Evolutionary conservation across 2,797 vertebrate genomes (phyloP).

Genomic region (Triplophysa yarkandensis): DNA sequence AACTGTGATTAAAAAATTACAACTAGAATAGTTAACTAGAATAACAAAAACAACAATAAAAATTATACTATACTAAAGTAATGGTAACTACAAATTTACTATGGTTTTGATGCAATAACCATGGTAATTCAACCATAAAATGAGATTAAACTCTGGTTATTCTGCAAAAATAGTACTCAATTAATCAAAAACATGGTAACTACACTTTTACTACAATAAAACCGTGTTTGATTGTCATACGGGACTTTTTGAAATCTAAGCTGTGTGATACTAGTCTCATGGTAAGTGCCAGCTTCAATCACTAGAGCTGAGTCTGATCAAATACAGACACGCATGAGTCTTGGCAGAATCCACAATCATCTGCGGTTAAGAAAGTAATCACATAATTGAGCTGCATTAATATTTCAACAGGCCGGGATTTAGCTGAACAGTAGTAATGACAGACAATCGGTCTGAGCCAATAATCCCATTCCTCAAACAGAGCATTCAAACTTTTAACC

Average conservation of each 20-base stretch:
- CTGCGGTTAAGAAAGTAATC: constrained; percentile 64
- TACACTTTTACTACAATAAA: too few species aligned
- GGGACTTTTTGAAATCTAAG: not conserved
- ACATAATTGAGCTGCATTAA: constrained; percentile 71
- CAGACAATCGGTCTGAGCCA: constrained; percentile 52
- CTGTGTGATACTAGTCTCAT: not conserved
- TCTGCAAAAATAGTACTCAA: too few species aligned
- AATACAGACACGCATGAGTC: constrained; percentile 32
- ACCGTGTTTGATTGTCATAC: too few species aligned
- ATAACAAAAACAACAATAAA: too few species aligned
- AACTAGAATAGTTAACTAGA: too few species aligned
- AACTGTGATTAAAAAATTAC: too few species aligned
- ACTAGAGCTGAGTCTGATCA: constrained; percentile 21
- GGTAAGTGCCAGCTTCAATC: constrained; percentile 18
- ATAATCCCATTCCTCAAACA: constrained; percentile 40
- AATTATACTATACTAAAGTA: too few species aligned
- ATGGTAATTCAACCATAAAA: too few species aligned
- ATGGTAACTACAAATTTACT: too few species aligned
- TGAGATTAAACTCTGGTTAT: too few species aligned
- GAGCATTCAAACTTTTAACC: constrained; percentile 32
- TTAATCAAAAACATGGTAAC: too few species aligned
- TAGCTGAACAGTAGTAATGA: constrained; percentile 50
- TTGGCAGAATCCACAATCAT: constrained; percentile 60
- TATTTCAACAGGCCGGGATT: constrained; percentile 66
- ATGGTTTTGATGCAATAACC: too few species aligned